phyloP scores from a whole-genome alignment of 2,113 vertebrate species.

The Empidonax traillii region DNA sequence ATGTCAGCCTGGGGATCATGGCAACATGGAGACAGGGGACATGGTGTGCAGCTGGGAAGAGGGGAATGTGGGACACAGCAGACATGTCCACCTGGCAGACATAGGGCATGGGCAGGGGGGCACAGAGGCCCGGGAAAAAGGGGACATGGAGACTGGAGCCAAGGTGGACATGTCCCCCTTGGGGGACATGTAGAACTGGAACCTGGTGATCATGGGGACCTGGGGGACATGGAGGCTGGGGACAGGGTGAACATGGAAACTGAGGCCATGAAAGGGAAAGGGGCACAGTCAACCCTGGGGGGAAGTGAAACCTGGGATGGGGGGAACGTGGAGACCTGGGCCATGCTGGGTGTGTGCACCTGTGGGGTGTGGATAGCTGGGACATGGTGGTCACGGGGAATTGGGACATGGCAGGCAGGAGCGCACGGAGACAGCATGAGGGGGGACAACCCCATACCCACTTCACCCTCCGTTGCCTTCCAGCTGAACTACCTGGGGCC shows the following conservation, averaged over 20 bases:
- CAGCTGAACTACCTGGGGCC: conserved; percentile 94
- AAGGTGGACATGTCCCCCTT: too few relatives aligned
- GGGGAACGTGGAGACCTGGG: neutral
- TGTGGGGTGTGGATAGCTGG: too few relatives aligned
- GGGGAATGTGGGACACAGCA: too few relatives aligned
- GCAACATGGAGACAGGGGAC: neutral
- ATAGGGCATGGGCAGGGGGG: neutral
- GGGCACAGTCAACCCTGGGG: too few relatives aligned
- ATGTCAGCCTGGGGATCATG: neutral
- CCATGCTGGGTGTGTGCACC: too few relatives aligned
- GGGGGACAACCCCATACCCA: neutral
- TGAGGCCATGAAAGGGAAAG: neutral
- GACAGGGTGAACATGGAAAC: too few relatives aligned
- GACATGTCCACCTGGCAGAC: too few relatives aligned
- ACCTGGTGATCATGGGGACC: too few relatives aligned
- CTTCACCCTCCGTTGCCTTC: neutral
- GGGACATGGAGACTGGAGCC: too few relatives aligned
- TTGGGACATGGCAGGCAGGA: fast-evolving
- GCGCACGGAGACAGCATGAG: neutral
- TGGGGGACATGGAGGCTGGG: neutral
- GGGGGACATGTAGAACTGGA: neutral
- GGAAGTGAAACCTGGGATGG: neutral
- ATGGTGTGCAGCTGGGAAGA: neutral
- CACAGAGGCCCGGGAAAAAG: neutral
- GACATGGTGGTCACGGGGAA: fast-evolving